Conservation (phyloP, 2,888 invertebrate genomes). For the Pseudococcus jackbeardsleyi region DNA sequence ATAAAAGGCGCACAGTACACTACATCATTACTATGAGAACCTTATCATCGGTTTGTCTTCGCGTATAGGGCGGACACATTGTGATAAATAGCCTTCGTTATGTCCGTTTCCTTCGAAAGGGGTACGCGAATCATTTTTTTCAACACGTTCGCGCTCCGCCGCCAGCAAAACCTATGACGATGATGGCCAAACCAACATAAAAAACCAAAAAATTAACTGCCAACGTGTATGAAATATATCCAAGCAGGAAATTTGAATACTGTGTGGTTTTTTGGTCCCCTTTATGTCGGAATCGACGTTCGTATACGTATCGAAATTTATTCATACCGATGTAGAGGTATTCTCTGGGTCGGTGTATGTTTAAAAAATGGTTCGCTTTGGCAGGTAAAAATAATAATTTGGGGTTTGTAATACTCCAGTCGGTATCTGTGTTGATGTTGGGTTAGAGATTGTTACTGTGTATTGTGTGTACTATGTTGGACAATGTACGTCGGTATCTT, state of each 20-base stretch:
- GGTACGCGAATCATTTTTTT: constrained; percentile 60
- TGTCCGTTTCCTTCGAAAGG: constrained; percentile 63
- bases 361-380: constrained; percentile 29
- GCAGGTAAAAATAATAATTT: constrained; percentile 22
- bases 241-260: constrained; percentile 49
- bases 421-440: not conserved
- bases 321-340: not conserved
- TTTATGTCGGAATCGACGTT: not conserved
- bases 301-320: constrained; percentile 11
- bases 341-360: not conserved
- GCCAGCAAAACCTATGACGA: not conserved
- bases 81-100: constrained; percentile 65
- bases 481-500: constrained; percentile 19
- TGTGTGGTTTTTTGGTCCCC: constrained; percentile 22
- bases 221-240: constrained; percentile 36
- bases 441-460: constrained; percentile 8
- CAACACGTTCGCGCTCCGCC: not conserved
- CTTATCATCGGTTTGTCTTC: constrained; percentile 65
- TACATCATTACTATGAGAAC: constrained; percentile 64
- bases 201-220: constrained; percentile 45
- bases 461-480: not conserved
- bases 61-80: constrained; percentile 62
- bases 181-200: not conserved
- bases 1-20: constrained; percentile 62
- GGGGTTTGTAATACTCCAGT: not conserved